Base-by-base conservation (phyloP, 2,113 vertebrate species). In the Octodon degus region DNA sequence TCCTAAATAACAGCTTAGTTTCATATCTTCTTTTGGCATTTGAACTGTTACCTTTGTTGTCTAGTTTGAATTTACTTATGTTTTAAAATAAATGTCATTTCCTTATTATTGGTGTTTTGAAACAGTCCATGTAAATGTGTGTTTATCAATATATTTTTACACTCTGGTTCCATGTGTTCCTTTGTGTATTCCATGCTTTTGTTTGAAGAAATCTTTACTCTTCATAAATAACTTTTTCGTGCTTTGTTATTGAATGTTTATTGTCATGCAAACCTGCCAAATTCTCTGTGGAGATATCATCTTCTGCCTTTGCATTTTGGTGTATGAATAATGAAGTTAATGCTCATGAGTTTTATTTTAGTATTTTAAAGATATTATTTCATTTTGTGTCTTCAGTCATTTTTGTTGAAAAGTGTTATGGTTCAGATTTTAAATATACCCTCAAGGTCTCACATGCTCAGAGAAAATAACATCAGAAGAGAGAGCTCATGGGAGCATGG, bases 181-280 rank as follows among this genome's bases (percentile, higher is more conserved):
- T 91, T 91, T 1, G 20, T 67, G 32, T 1, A 50, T 43, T 43
- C 20, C 63, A 74, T 81, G 6, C 34, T 91, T 93, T 50, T 1
- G 19, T 90, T n/a, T 67, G 58, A 95, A 27, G 43, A 62, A 50
- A n/a, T 72, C 43, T 63, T 68, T 81, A 43, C 53, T 86, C 25
- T 93, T 86, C 13, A 25, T 9, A 60, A 86, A 74, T 9, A 81
- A 40, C 5, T 32, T 27, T 47, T 82, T 65, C 14, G 68, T 68
- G 60, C 43, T 83, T 60, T 37, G 86, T 81, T 86, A 70, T 86
- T 83, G 68, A 84, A 62, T 53, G 43, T 86, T 90, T 86, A 32
- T 53, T 83, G 3, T 17, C 86, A 30, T 76, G 10, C 32, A 87
- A 19, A 19, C 47, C 25, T 90, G 27, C 40, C n/a, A 83, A 83